These are phyloP conservation scores for Rhabdornis inornatus DNA, from an alignment of 2,113 vertebrate species.

Conservation along the genomic window DNA sequence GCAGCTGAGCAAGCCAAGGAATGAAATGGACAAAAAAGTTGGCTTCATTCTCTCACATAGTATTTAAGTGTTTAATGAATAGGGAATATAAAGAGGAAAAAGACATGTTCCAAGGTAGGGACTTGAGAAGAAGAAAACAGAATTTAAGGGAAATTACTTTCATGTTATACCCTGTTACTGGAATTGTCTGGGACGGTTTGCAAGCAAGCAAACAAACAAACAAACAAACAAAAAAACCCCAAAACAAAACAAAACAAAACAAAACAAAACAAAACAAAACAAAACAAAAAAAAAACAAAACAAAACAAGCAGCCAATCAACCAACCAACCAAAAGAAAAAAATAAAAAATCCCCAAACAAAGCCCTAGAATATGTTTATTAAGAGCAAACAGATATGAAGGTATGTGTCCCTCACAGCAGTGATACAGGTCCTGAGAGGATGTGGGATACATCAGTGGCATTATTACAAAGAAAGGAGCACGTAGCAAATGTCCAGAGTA, in stretches of 20 bases:
- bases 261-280: neutral
- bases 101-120: neutral
- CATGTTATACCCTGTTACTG: neutral
- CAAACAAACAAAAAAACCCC: neutral
- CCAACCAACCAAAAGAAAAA: no score
- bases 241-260: neutral
- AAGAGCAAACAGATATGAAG: neutral
- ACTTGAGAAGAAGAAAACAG: neutral
- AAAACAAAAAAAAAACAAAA: neutral
- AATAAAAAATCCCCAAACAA: neutral
- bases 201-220: neutral
- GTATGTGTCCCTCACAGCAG: neutral
- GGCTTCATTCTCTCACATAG: neutral
- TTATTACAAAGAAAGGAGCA: neutral
- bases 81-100: neutral
- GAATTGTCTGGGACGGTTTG: neutral
- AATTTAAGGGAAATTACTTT: neutral
- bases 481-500: neutral
- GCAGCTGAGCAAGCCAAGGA: neutral
- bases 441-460: neutral
- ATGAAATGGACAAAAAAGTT: neutral
- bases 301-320: no score
- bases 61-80: conserved; percentile 57
- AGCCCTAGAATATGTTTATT: neutral
- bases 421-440: neutral